A percentile compares a stretch with the other conserved stretches of the same genome.
phyloP scores from a whole-genome alignment of 2,797 vertebrate genomes.

The Hippoglossus hippoglossus region DNA sequence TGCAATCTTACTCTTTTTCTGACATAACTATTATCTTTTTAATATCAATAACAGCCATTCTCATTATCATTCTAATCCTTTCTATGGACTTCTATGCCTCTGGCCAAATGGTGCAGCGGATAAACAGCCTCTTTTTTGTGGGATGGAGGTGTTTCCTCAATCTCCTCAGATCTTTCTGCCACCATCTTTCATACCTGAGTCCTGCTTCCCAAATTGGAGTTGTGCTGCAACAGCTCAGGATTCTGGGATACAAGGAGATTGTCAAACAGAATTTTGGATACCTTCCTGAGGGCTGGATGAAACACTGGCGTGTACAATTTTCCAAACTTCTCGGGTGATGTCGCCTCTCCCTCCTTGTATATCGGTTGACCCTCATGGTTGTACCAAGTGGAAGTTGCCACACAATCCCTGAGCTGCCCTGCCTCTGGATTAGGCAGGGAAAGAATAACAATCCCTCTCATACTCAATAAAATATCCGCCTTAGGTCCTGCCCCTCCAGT shows the following conservation, averaged over 20 bases:
- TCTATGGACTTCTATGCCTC: slow-evolving; percentile 67
- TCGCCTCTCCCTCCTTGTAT: slow-evolving; percentile 51
- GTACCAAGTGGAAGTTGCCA: slow-evolving; percentile 45
- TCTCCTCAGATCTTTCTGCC: slow-evolving; percentile 54
- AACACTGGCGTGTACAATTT: slow-evolving; percentile 49
- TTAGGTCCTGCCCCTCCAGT: slow-evolving; percentile 63
- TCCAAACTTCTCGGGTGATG: slow-evolving; percentile 39
- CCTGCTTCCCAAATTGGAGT: slow-evolving; percentile 51
- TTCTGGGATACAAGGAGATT: slow-evolving; percentile 58
- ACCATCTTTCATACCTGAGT: slow-evolving; percentile 51
- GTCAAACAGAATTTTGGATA: slow-evolving; percentile 54
- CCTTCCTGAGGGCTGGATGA: slow-evolving; percentile 46
- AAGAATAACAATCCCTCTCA: slow-evolving; percentile 51
- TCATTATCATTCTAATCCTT: slow-evolving; percentile 75
- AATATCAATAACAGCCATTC: slow-evolving; percentile 81
- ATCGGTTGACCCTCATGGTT: slow-evolving; percentile 52
- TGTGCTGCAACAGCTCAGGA: slow-evolving; percentile 43
- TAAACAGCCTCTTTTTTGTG: slow-evolving; percentile 46
- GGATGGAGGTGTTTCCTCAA: slow-evolving; percentile 42
- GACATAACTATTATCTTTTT: slow-evolving; percentile 65
- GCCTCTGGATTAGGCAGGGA: slow-evolving; percentile 67
- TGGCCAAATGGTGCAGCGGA: slow-evolving; percentile 54
- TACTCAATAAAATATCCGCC: slow-evolving; percentile 58
- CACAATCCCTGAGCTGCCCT: slow-evolving; percentile 28
- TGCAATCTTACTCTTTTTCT: slow-evolving; percentile 54